Percentiles rank a stretch among this genome's conserved stretches.
phyloP scores from a whole-genome alignment of 2,797 vertebrate genomes.

The Falco naumanni region DNA sequence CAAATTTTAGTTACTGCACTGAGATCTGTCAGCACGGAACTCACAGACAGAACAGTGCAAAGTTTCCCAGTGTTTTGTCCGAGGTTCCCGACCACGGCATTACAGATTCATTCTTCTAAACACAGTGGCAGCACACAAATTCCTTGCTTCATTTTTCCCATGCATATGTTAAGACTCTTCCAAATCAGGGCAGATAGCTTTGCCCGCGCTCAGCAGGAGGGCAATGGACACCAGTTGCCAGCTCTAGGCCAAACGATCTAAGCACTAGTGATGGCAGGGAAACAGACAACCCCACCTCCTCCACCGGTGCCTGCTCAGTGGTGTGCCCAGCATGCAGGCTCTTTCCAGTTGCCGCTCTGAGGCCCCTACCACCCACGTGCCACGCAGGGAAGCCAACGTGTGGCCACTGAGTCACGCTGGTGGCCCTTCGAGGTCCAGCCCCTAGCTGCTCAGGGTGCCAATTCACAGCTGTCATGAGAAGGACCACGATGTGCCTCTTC shows the following conservation, averaged over 20 bases:
- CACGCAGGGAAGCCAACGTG: accelerated
- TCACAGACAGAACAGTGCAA: background rate
- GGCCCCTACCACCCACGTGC: background rate
- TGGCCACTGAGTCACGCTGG: background rate
- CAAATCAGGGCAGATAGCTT: background rate
- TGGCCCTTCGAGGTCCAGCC: background rate
- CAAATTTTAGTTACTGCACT: background rate
- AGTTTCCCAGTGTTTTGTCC: background rate
- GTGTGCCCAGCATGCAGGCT: background rate
- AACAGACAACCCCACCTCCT: background rate
- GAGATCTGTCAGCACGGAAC: background rate
- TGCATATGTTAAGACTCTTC: background rate
- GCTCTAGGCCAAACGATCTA: background rate
- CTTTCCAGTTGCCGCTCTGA: background rate
- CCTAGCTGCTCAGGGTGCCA: background rate
- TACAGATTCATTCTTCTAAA: background rate
- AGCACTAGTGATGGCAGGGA: background rate
- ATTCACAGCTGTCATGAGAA: background rate
- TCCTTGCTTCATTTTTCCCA: background rate
- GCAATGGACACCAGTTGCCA: background rate
- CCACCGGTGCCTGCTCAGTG: background rate
- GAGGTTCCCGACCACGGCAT: background rate
- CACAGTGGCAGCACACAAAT: background rate
- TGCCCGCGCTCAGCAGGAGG: background rate
- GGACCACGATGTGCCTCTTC: background rate